phyloP scores from a whole-genome alignment of 2,797 vertebrate genomes.

The Microctenopoma lineatum region DNA sequence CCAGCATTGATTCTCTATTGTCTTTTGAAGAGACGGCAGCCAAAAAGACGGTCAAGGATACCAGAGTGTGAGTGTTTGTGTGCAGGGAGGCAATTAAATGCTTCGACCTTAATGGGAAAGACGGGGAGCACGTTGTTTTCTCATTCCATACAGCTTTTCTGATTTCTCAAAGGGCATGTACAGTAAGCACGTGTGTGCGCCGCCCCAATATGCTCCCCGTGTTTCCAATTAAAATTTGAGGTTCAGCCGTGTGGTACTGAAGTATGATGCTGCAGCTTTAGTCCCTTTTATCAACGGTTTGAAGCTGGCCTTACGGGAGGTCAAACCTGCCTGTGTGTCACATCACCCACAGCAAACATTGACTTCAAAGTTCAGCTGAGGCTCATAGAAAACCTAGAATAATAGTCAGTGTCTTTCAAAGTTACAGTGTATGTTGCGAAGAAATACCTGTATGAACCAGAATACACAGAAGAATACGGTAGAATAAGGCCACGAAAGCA shows the following conservation, averaged over 20 bases:
- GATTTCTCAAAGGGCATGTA: conserved; percentile 1
- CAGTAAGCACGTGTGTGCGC: conserved; percentile 1
- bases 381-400: no score
- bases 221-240: conserved; percentile 42
- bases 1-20: conserved; percentile 42
- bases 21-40: conserved; percentile 11
- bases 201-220: background rate
- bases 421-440: no score
- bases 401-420: no score
- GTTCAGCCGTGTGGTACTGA: background rate
- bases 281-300: no score
- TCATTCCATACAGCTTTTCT: conserved; percentile 9
- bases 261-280: no score
- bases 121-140: background rate
- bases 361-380: no score
- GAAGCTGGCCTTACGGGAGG: no score
- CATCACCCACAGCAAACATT: no score
- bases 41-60: conserved; percentile 23
- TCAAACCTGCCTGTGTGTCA: no score
- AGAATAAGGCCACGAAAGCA: no score
- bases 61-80: conserved; percentile 8
- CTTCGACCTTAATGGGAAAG: conserved; percentile 9
- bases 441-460: no score
- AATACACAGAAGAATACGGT: no score
- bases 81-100: conserved; percentile 26